phyloP scores from a whole-genome alignment of 2,888 invertebrate genomes.

The Conus canariensis region DNA sequence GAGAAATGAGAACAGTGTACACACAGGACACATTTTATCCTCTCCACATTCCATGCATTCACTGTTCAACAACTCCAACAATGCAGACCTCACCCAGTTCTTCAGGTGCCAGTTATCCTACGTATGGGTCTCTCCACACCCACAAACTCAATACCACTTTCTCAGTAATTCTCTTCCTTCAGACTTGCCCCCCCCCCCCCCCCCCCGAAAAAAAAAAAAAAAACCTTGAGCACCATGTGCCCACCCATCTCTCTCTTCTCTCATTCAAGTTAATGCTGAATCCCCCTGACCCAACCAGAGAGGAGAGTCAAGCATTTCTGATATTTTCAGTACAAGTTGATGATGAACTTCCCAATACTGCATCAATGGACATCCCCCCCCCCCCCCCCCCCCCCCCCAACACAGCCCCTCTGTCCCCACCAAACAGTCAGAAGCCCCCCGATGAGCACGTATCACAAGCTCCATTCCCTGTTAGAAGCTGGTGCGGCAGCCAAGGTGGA shows the following conservation, averaged over 20 bases:
- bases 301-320: slow-evolving; percentile 1
- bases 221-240: background rate
- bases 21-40: background rate
- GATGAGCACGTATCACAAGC: slow-evolving; percentile 13
- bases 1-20: background rate
- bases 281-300: background rate
- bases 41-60: background rate
- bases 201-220: background rate
- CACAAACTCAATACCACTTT: background rate
- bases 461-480: slow-evolving; percentile 23
- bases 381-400: background rate
- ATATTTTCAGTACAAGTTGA: background rate
- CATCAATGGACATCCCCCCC: background rate
- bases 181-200: background rate
- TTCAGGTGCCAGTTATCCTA: slow-evolving; percentile 18
- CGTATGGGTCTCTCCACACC: slow-evolving; percentile 1
- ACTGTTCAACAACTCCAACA: background rate
- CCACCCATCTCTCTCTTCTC: slow-evolving; percentile 33
- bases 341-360: background rate
- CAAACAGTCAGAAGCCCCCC: background rate
- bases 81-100: background rate
- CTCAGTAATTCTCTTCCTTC: background rate
- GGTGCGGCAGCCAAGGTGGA: background rate
- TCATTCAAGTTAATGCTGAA: background rate
- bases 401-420: background rate